These are phyloP conservation scores for Cacoxenus indagator DNA, from an alignment of 2,888 invertebrate genomes.

Conservation along the genomic window DNA sequence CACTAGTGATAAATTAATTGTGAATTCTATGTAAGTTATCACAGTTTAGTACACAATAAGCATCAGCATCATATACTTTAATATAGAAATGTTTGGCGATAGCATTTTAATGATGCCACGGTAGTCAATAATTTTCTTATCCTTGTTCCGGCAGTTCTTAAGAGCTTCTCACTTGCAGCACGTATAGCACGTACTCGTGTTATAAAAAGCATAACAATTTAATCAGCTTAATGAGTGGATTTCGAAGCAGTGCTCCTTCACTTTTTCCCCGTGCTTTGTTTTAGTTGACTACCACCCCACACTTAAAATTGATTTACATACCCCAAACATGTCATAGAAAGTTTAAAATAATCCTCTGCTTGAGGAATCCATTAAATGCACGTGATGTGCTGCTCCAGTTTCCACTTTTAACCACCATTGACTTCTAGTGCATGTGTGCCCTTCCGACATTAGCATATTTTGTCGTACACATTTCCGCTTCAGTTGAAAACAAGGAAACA, in stretches of 20 bases:
- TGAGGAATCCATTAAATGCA: background rate
- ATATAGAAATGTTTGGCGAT: no score
- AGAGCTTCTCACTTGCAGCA: no score
- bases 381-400: constrained; percentile 1
- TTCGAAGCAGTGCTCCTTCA: constrained; percentile 44
- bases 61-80: no score
- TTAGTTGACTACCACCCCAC: constrained; percentile 22
- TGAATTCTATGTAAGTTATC: no score
- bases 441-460: constrained; percentile 10
- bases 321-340: background rate
- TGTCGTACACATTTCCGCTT: background rate
- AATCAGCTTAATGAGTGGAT: constrained; percentile 68
- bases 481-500: constrained; percentile 29
- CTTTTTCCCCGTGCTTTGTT: constrained; percentile 46
- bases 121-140: no score
- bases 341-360: constrained; percentile 8
- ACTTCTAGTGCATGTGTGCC: background rate
- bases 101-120: no score
- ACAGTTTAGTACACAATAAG: no score
- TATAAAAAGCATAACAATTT: constrained; percentile 69
- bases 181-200: constrained; percentile 63
- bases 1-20: no score
- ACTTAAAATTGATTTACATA: constrained; percentile 12
- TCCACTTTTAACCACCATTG: background rate
- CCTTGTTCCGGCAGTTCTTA: no score